Percentiles rank a stretch among this genome's conserved stretches.
Evolutionary conservation across 1,140 invertebrate genomes (phyloP).

Genomic region (Aphis craccivora): DNA sequence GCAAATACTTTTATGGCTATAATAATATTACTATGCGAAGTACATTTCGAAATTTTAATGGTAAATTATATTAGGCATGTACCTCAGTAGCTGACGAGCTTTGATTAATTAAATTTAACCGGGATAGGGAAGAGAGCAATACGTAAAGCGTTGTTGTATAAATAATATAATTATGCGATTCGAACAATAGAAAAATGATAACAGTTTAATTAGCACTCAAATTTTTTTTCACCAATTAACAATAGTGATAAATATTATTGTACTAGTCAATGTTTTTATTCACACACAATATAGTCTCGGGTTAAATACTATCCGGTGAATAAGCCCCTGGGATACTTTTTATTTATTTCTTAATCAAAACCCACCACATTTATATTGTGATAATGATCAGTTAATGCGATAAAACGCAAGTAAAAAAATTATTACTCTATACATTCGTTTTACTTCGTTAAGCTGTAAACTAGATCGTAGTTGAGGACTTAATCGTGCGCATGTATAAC

Average conservation of each 20-base stretch:
- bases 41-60: neutral
- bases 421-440: neutral
- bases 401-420: conserved; percentile 10
- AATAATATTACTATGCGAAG: neutral
- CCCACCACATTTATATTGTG: neutral
- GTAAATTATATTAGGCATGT: neutral
- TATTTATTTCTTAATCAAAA: neutral
- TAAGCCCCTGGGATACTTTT: neutral
- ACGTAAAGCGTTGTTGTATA: neutral
- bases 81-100: neutral
- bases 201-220: neutral
- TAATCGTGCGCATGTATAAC: neutral
- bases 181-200: neutral
- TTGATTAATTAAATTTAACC: neutral
- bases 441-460: neutral
- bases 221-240: neutral
- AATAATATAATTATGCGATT: neutral
- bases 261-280: neutral
- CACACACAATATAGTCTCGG: neutral
- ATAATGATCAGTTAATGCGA: neutral
- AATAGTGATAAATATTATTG: neutral
- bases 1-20: neutral
- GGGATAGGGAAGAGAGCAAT: neutral
- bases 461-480: neutral
- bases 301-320: neutral